phyloP scores from a whole-genome alignment of 2,888 invertebrate species.

The Drosophila crucigera region DNA sequence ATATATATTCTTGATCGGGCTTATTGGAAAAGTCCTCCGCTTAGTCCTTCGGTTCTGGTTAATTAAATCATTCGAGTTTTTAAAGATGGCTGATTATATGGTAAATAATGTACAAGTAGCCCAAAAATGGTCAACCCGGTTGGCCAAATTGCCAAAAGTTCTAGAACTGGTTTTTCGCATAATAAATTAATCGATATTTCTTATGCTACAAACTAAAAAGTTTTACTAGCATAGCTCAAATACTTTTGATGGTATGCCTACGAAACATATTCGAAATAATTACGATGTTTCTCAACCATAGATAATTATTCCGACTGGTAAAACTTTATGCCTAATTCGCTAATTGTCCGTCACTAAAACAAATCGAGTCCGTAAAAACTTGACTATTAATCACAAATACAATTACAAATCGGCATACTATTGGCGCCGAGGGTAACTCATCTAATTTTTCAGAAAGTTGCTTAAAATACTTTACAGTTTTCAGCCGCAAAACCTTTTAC shows the following conservation, averaged over 20 bases:
- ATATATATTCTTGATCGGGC: background rate
- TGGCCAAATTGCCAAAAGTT: background rate
- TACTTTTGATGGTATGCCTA: background rate
- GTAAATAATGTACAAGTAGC: background rate
- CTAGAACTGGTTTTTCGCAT: background rate
- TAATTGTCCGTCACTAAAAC: background rate
- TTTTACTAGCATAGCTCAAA: background rate
- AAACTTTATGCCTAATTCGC: background rate
- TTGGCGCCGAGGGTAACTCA: no score
- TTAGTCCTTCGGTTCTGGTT: background rate
- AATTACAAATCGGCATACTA: background rate
- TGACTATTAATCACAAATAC: background rate
- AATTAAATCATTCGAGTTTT: background rate
- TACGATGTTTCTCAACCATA: background rate
- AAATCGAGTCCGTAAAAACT: background rate
- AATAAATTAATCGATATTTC: background rate
- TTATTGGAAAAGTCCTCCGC: background rate
- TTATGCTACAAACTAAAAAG: background rate
- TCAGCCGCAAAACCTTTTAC: background rate
- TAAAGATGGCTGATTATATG: background rate
- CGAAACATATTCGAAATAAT: background rate
- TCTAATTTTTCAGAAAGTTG: background rate
- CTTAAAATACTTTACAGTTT: background rate
- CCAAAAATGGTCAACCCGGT: background rate
- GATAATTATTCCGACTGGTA: background rate